phyloP scores from a whole-genome alignment of 2,888 invertebrate genomes.

The Cyclophora albipunctata region DNA sequence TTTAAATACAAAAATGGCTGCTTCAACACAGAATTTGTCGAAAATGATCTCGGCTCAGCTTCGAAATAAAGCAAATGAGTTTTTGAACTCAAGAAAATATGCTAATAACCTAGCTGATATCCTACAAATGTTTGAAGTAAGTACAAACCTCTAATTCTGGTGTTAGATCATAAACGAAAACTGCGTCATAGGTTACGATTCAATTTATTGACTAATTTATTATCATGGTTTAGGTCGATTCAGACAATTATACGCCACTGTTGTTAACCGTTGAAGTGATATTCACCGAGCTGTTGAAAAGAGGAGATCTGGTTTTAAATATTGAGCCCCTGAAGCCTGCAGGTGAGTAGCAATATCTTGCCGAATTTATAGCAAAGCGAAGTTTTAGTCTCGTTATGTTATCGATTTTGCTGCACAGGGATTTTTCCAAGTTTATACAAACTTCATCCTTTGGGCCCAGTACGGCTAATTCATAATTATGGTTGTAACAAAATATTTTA shows the following conservation, averaged over 20 bases:
- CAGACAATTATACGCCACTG: constrained; percentile 71
- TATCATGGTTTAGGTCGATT: constrained; percentile 52
- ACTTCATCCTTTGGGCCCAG: no score
- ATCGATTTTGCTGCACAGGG: no score
- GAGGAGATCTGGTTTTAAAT: constrained; percentile 79
- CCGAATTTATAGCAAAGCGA: constrained; percentile 4
- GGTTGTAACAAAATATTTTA: no score
- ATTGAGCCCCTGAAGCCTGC: constrained; percentile 75
- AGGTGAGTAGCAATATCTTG: constrained; percentile 45
- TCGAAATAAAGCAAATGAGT: constrained; percentile 81
- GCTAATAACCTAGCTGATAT: constrained; percentile 81
- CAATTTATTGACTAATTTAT: constrained; percentile 25
- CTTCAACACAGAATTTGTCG: constrained; percentile 51
- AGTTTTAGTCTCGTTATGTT: constrained; percentile 19
- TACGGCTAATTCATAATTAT: no score
- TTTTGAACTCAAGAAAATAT: constrained; percentile 79
- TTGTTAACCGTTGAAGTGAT: constrained; percentile 82
- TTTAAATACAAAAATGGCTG: constrained; percentile 67
- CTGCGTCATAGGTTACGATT: constrained; percentile 50
- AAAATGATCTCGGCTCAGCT: constrained; percentile 80
- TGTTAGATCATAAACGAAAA: constrained; percentile 13
- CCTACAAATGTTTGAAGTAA: constrained; percentile 80
- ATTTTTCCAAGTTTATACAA: no score
- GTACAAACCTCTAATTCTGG: constrained; percentile 11
- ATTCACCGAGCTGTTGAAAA: constrained; percentile 80